phyloP scores from a whole-genome alignment of 2,888 invertebrate species.

The Polymixis flavicincta region DNA sequence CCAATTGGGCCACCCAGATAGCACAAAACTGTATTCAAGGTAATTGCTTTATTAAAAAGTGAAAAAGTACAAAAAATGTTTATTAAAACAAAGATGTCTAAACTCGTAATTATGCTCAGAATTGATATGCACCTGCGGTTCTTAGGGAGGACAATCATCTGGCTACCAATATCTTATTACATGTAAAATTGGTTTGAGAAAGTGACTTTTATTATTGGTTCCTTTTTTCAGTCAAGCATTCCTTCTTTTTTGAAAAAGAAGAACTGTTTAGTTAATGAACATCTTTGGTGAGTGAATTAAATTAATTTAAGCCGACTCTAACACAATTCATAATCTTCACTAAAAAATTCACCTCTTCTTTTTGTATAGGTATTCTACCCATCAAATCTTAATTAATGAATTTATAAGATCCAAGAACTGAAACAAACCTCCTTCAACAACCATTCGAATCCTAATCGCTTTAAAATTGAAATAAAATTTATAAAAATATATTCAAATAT shows the following conservation, averaged over 20 bases:
- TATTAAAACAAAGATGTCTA: constrained; percentile 67
- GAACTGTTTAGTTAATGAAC: neutral
- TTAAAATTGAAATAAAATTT: constrained; percentile 20
- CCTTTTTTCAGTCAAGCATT: constrained; percentile 1
- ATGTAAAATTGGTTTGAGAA: constrained; percentile 45
- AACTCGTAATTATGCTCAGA: constrained; percentile 57
- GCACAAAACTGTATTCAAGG: constrained; percentile 68
- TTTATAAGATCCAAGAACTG: constrained; percentile 7
- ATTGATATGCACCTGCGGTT: constrained; percentile 59
- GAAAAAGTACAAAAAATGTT: constrained; percentile 62
- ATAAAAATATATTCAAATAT: neutral
- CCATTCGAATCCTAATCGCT: constrained; percentile 18
- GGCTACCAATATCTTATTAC: constrained; percentile 59
- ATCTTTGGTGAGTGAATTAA: neutral
- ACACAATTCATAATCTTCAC: neutral
- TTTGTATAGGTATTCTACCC: too few species aligned
- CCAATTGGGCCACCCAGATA: constrained; percentile 77
- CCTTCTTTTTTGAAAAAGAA: constrained; percentile 1
- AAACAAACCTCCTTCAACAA: constrained; percentile 17
- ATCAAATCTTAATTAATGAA: constrained; percentile 12
- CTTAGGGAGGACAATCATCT: constrained; percentile 43
- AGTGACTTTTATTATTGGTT: constrained; percentile 23
- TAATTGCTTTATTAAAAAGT: constrained; percentile 70
- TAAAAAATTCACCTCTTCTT: neutral
- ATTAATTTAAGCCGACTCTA: neutral